Conservation (phyloP, 2,797 vertebrate genomes). For the Avahi laniger region DNA sequence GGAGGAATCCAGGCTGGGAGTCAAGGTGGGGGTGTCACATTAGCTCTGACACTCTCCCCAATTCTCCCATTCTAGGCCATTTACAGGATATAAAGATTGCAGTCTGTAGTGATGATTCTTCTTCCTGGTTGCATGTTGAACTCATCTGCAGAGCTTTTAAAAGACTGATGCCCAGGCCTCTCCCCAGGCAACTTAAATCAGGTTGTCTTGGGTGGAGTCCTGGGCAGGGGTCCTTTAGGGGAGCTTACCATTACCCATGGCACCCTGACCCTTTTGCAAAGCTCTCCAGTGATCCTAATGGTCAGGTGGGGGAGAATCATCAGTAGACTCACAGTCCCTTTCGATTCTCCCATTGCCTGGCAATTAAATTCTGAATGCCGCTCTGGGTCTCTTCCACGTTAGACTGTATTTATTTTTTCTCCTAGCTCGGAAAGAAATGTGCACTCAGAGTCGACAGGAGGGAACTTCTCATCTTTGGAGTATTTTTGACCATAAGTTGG, state of each 20-base stretch:
- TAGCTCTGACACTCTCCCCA: background rate
- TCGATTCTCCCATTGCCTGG: background rate
- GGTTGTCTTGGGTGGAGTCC: background rate
- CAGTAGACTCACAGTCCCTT: background rate
- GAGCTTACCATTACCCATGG: background rate
- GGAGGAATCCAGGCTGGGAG: background rate
- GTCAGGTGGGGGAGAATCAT: background rate
- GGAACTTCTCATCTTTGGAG: background rate
- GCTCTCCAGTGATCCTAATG: background rate
- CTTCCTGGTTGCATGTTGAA: background rate
- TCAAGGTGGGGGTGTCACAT: accelerated
- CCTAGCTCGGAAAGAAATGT: background rate
- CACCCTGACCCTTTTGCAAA: background rate
- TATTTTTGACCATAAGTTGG: background rate
- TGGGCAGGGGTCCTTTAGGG: background rate
- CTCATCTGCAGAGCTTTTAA: background rate
- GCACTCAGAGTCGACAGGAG: background rate
- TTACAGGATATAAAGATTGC: accelerated
- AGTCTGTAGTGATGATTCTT: background rate
- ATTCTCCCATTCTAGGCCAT: background rate
- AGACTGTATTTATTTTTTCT: background rate
- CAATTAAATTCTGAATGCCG: background rate
- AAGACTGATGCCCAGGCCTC: background rate
- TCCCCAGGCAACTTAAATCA: background rate
- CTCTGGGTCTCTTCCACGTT: background rate